phyloP scores from a whole-genome alignment of 2,888 invertebrate species.

The Tetheella fluctuosa region DNA sequence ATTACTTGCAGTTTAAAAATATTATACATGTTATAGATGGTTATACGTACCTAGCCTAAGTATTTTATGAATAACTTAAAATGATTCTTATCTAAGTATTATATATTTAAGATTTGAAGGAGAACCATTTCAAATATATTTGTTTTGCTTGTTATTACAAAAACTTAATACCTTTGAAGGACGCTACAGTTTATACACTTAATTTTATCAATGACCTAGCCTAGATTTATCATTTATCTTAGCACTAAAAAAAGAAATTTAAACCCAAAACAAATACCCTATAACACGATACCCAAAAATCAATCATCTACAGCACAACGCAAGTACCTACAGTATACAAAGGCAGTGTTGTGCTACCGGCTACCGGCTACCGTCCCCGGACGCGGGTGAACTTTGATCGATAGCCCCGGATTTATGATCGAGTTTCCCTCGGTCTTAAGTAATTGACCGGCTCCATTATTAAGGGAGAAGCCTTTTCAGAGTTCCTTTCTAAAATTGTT shows the following conservation, averaged over 20 bases:
- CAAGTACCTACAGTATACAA: background rate
- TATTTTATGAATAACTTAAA: too few species aligned
- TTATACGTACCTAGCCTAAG: too few species aligned
- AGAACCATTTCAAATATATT: too few species aligned
- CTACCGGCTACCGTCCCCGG: conserved; percentile 39
- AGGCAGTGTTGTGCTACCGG: background rate
- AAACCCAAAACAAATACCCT: background rate
- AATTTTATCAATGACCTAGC: background rate
- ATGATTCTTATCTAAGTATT: too few species aligned
- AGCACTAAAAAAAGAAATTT: too few species aligned
- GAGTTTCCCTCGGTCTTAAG: conserved; percentile 77
- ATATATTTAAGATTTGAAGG: too few species aligned
- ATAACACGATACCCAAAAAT: background rate
- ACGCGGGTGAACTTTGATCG: conserved; percentile 76
- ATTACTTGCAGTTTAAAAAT: conserved; percentile 4
- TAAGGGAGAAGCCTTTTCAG: conserved; percentile 44
- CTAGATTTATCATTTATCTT: background rate
- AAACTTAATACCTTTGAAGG: too few species aligned
- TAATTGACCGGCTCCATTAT: conserved; percentile 82
- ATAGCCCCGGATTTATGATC: conserved; percentile 78
- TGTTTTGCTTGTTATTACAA: too few species aligned
- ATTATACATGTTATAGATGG: background rate
- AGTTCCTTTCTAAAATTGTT: conserved; percentile 32
- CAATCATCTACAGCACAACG: background rate
- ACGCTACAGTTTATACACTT: too few species aligned